Conservation (phyloP, 2,113 vertebrate genomes). For the Harpagus bidentatus region DNA sequence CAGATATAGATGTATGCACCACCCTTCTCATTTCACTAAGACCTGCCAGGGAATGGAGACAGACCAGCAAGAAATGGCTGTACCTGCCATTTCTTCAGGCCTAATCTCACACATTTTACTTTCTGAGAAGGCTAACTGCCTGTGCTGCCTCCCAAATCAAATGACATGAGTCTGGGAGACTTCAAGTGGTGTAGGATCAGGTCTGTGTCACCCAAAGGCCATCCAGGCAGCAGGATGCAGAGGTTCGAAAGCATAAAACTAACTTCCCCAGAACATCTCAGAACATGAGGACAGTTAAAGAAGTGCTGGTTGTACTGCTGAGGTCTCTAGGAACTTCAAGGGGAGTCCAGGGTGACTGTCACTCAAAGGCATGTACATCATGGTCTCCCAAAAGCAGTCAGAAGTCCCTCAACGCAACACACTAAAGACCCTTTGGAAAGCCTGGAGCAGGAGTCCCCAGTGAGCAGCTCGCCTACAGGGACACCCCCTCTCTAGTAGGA, state of each 20-base stretch:
- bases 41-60: neutral
- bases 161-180: accelerated
- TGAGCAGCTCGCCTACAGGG: neutral
- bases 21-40: neutral
- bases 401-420: neutral
- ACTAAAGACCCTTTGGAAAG: neutral
- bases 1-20: accelerated
- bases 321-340: neutral
- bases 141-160: neutral
- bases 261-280: neutral
- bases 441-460: neutral
- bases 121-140: neutral
- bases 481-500: neutral
- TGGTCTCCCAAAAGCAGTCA: neutral
- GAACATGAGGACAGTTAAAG: neutral
- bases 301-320: neutral
- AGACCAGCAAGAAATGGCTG: neutral
- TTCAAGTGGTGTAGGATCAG: neutral
- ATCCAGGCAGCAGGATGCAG: neutral
- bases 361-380: accelerated
- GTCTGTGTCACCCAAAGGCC: neutral
- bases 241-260: neutral
- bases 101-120: neutral
- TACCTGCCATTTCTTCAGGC: accelerated
- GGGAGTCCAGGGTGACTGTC: neutral